Base-by-base conservation (phyloP, 2,113 vertebrate species). In the Rattus rattus region DNA sequence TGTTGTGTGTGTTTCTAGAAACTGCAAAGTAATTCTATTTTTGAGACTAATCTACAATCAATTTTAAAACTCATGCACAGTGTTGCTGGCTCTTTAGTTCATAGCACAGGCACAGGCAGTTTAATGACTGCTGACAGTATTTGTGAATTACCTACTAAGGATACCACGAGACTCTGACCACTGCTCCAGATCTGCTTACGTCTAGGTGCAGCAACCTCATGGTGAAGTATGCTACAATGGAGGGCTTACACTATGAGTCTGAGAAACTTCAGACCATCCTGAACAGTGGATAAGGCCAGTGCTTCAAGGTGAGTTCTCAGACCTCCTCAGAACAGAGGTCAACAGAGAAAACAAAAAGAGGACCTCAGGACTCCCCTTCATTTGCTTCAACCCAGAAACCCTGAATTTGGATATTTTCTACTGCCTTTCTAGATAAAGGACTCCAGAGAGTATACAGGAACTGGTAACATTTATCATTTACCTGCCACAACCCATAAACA, bases 51-150 rank as follows among this genome's bases (percentile, higher is more conserved):
- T 39, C 26, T 73, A 89, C 4, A 95, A 69, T 91, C 61, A 77
- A 97, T 61, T 61, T 92, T 67, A 96, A 89, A 90, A 43, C 0
- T 54, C 52, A 72, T 43, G 26, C 75, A 30, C 16, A 95, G 47
- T 16, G 95, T 30, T 36, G 81, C 0, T 73, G 30, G 81, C 1
- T 90, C 6, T 28, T 94, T 88, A 70, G 88, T 47, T 77, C n/a
- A 9, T 22, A 43, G 16, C 86, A 11, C 10, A 94, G 85, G 52
- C 28, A 76, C 75, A 93, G 88, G 20, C 70, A 77, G 63, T 30
- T 72, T 88, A 11, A 19, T 11, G 20, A 80, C 33, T 91, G 89
- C 36, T 89, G 81, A 28, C 81, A 87, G 22, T 89, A 92, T 59
- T 85, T 92, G 91, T 2, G 65, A 52, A 77, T 56, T 43, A 81